Base-by-base conservation (phyloP, 2,888 invertebrate genomes). In the Brachycybe producta region DNA sequence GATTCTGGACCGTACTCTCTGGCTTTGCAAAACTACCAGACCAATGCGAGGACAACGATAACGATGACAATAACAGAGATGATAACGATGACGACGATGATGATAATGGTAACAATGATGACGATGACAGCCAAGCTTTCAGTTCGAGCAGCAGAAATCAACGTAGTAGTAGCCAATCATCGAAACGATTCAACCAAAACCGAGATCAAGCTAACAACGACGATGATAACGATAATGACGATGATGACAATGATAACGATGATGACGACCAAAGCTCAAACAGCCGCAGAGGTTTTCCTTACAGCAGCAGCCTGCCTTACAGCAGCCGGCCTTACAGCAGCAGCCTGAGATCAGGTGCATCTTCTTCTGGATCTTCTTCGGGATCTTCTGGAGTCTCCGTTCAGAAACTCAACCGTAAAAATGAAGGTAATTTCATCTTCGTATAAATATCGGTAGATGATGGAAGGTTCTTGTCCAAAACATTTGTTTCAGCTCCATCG, bases 21-120 rank as follows among this genome's bases (percentile, higher is more conserved):
- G 45, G 45, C 19, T 45, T 8, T 34, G 45, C 45, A 1, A 17
- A 19, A 19, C 30, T 45, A 21, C 45, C 45, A 2, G 32, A 28
- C 23, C 30, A 23, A 17, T 45, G 45, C 21, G 19, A 13, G 2
- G 15, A 17, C 27, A 8, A 13, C 21, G 21, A 39, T 7, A 26
- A 39, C 39, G 39, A 19, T 21, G 3, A 3, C 21, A 19, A 3
- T 5, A 39, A 39, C 7, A 39, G 23, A 5, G 21, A 19, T 3
- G 39, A 39, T 24, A 5, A 39, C 39, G 39, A 39, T 21, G 39
- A 4, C 15, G 39, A 39, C 1, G 21, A 19, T 5, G 39, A 39
- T 4, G 19, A 39, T 11, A 26, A 39, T 1, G 39, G 26, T n/a
- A n/a, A 39, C n/a, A 11, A 38, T 11, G 15, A 38, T 8, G 15